Conservation (phyloP, 2,797 vertebrate genomes). For the Cossypha dichroa region DNA sequence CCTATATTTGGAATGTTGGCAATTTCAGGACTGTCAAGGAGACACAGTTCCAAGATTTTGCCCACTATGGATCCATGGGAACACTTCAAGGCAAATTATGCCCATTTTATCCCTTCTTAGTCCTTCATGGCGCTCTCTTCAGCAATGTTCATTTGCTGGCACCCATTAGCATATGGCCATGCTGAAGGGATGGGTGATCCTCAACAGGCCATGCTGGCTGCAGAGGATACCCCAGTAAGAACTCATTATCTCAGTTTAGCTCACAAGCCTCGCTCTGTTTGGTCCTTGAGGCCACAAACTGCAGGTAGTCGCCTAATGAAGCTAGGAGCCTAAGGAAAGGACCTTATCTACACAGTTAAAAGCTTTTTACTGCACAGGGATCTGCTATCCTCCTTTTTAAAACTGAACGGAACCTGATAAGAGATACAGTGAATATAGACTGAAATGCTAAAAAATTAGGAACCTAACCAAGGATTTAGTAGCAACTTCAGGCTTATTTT, state of each 20-base stretch:
- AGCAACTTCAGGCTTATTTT: neutral
- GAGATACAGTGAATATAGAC: neutral
- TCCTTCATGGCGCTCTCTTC: neutral
- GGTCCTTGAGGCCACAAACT: neutral
- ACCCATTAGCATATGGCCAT: neutral
- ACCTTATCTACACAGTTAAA: neutral
- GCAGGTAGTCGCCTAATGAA: neutral
- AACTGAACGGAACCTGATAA: neutral
- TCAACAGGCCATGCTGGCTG: fast-evolving
- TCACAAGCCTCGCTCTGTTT: neutral
- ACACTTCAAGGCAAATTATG: neutral
- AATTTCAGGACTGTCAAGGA: neutral
- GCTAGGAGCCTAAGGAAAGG: neutral
- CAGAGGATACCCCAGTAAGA: neutral
- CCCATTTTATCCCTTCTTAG: neutral
- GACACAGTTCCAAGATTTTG: neutral
- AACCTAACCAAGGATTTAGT: neutral
- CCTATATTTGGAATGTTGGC: neutral
- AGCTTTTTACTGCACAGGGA: neutral
- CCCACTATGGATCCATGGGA: fast-evolving
- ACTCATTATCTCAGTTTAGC: neutral
- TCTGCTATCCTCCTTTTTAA: neutral
- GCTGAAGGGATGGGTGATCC: neutral
- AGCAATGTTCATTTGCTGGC: neutral
- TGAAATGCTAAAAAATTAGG: neutral